Evolutionary conservation across 92 coral and sea anemone species (phyloP), one percentile per base, ranked within the genome.

Genomic region (Epizoanthus fatuus): DNA sequence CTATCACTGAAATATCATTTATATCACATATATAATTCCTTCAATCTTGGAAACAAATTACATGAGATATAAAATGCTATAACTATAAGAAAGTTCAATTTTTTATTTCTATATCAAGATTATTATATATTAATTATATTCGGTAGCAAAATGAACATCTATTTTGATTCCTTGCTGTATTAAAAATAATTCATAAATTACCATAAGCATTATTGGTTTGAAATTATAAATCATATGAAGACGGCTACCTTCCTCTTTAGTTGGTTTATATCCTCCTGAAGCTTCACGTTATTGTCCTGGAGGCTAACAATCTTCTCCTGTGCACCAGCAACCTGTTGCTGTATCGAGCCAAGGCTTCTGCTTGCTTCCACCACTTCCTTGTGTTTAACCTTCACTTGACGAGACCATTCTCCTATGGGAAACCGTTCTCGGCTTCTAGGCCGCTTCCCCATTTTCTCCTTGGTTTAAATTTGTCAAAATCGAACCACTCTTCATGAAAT

Each of bases 391-490:
- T 72, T 84, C 63, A 63, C 87, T 55, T 53, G 67, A 53, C 62
- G 74, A 76, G 89, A 84, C 84, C 89, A 86, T 74, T 66, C 84
- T 67, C 89, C 89, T 75, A 86, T 86, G 51, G 89, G 89, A 78
- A 86, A 86, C 76, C 84, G 51, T 74, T 86, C 89, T 78, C 70
- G 75, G 49, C 84, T 52, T 75, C 79, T 86, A 52, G 84, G 67
- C 68, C 89, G 65, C 89, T 66, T 64, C 37, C 39, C 40, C 81
- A 84, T 84, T n/a, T n/a, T n/a, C n/a, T n/a, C n/a, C n/a, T 58
- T 35, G 87, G 57, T 69, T 56, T 83, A 71, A 83, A 83, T 68
- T 83, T 68, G 2, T 81, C 17, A 70, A 83, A 83, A 83, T n/a
- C 1, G 20, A 15, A 68, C 52, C 80, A 69, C 53, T 83, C 79